Evolutionary conservation across 2,888 invertebrate genomes (phyloP).

Genomic region (Nomada goodeniana): DNA sequence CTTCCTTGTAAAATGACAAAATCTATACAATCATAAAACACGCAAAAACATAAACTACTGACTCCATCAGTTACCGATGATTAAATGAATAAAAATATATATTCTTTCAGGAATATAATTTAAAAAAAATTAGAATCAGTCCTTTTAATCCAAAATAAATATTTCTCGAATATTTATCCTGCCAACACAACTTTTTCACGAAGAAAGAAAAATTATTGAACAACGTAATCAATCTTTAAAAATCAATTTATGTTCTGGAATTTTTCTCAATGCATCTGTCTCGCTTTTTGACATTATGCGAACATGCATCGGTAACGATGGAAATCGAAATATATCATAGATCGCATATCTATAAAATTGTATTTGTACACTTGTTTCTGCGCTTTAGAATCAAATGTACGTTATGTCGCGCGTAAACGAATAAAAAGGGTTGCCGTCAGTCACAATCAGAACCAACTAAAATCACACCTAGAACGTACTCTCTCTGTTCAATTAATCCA

Average conservation of each 20-base stretch:
- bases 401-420: constrained; percentile 51
- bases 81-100: constrained; percentile 15
- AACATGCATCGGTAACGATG: constrained; percentile 74
- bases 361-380: constrained; percentile 75
- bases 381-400: constrained; percentile 77
- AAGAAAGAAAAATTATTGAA: neutral
- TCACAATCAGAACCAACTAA: constrained; percentile 54
- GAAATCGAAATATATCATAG: constrained; percentile 68
- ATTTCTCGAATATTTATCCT: constrained; percentile 1
- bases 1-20: constrained; percentile 72
- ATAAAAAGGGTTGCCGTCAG: constrained; percentile 61
- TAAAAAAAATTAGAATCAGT: neutral
- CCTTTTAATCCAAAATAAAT: neutral
- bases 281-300: neutral
- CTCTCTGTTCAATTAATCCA: constrained; percentile 1
- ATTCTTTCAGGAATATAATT: neutral
- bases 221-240: neutral
- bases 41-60: constrained; percentile 23
- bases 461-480: neutral
- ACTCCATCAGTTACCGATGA: constrained; percentile 65
- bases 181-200: neutral
- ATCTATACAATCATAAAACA: constrained; percentile 44
- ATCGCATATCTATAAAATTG: constrained; percentile 55
- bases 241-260: neutral
- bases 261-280: neutral